Evolutionary conservation across 2,113 vertebrate species (phyloP).

Genomic region (Oryctolagus cuniculus): mOryCun1.1 NC_091450.1:39344501-39345000

Average conservation of each 20-base stretch:
- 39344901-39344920: constrained; percentile 95
- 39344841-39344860: constrained; percentile 89
- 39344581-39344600: constrained; percentile 90
- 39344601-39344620: constrained; percentile 88
- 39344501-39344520: constrained; percentile 90
- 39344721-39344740: constrained; percentile 90
- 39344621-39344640: constrained; percentile 88
- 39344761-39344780: constrained; percentile 89
- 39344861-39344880: constrained; percentile 92
- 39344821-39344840: constrained; percentile 86
- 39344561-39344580: constrained; percentile 90
- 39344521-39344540: constrained; percentile 89
- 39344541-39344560: constrained; percentile 91
- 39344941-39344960: background rate
- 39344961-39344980: fast-evolving
- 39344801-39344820: constrained; percentile 91
- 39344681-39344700: constrained; percentile 92
- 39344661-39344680: constrained; percentile 90
- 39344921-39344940: constrained; percentile 79
- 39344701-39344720: constrained; percentile 93
- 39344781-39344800: constrained; percentile 88
- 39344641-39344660: constrained; percentile 92
- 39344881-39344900: constrained; percentile 93
- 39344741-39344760: constrained; percentile 89
- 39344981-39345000: background rate